Evolutionary conservation across 2,113 vertebrate genomes (phyloP).

Genomic region (Nothoprocta perdicaria): DNA sequence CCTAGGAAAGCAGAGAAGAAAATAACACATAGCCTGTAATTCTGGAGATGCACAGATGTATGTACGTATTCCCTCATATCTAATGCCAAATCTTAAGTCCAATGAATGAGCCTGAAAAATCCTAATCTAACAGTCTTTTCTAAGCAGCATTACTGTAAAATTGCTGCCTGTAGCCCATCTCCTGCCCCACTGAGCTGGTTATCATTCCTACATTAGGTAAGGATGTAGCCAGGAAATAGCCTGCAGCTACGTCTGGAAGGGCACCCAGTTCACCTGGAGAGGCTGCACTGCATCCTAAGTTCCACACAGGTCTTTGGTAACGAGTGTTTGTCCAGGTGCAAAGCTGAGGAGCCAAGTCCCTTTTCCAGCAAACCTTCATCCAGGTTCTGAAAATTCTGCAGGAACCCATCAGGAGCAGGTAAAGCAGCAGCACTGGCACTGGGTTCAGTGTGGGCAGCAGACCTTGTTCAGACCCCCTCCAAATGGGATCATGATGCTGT

Average conservation of each 20-base stretch:
- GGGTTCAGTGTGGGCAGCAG: rapidly evolving
- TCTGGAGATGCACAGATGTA: not conserved
- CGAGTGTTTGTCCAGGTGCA: not conserved
- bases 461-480: not conserved
- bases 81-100: not conserved
- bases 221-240: not conserved
- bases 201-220: not conserved
- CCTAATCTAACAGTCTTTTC: not conserved
- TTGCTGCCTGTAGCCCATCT: not conserved
- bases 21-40: not conserved
- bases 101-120: not conserved
- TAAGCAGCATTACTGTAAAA: not conserved
- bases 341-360: not conserved
- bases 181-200: not conserved
- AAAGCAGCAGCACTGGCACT: not conserved
- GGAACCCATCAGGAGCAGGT: not conserved
- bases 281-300: not conserved
- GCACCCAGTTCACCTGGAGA: not conserved
- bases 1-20: not conserved
- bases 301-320: not conserved
- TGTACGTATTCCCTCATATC: not conserved
- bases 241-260: rapidly evolving
- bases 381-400: not conserved
- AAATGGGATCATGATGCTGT: not conserved
- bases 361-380: not conserved